Conservation (phyloP, 2,797 vertebrate genomes). For the Thripadectes ignobilis region DNA sequence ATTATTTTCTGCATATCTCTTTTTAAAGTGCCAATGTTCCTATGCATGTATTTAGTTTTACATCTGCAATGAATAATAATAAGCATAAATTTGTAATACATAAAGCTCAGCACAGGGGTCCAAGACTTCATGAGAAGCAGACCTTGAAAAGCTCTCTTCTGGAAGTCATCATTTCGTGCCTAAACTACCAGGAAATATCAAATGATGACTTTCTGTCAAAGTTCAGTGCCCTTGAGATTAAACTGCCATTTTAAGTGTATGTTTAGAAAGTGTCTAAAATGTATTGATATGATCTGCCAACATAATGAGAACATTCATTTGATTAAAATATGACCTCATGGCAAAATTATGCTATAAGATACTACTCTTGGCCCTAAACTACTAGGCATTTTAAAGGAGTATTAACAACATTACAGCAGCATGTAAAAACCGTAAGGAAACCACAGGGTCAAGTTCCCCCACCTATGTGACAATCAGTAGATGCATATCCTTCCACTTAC, state of each 20-base stretch:
- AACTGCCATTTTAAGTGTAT: slow-evolving; percentile 22
- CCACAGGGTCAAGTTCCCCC: background rate
- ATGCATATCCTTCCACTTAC: fast-evolving
- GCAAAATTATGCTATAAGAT: background rate
- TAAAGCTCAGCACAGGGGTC: background rate
- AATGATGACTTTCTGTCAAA: slow-evolving; percentile 8
- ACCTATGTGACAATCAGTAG: background rate
- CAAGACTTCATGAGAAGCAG: background rate
- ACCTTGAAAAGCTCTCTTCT: background rate
- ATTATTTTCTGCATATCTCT: background rate
- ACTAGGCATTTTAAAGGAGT: background rate
- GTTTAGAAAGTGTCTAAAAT: slow-evolving; percentile 50
- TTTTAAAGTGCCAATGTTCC: background rate
- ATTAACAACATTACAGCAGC: background rate
- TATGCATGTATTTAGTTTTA: background rate
- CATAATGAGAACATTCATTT: background rate
- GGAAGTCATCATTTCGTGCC: background rate
- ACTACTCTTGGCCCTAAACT: background rate
- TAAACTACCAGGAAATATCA: slow-evolving; percentile 31
- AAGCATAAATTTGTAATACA: background rate
- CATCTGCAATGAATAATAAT: background rate
- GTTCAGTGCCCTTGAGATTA: slow-evolving; percentile 41
- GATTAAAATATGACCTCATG: background rate
- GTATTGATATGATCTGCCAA: background rate
- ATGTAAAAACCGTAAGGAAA: background rate